Evolutionary conservation across 2,113 vertebrate species (phyloP), one percentile per base, ranked within the genome.

Genomic region (Corythaeola cristata): DNA sequence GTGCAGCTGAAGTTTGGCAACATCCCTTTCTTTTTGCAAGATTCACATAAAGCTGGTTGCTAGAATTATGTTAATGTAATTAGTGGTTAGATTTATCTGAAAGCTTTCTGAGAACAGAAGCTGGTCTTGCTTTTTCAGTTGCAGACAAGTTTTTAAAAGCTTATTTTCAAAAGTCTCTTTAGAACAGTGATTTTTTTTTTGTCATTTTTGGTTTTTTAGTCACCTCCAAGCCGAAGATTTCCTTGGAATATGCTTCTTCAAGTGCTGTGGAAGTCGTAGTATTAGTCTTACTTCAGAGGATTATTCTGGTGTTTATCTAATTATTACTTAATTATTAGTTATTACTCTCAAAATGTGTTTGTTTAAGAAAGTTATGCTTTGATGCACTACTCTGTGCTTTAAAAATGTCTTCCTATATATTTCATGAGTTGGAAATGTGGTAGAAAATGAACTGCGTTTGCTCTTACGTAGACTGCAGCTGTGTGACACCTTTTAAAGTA

Each of bases 1-100:
- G 30, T 55, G 63, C 27, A 12, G 41, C 53, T 58, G 59, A 33
- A 86, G 53, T 78, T 72, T 4, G 9, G 20, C 2, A 4, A 5
- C 8, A 3, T 28, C 10, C 14, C 85, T 14, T 52, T 44, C 47
- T 63, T 9, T 19, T n/a, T n/a, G 55, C 16, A 32, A 78, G 52
- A 9, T 77, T 74, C 33, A 10, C 0, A 0, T 50, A 24, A 55
- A 96, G 60, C 37, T 3, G 2, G 0, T 33, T 45, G 55, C 2
- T 39, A 59, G 77, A 86, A 55, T 67, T 52, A 9, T n/a, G 17
- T 74, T 79, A 56, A 56, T 37, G 17, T 7, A 66, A 32, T 23
- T 3, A 69, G 19, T 45, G 37, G 9, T 45, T 80, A 7, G 2
- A 2, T 77, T 80, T 74, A 19, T 55, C 10, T 27, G 22, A 64